Conservation (phyloP, 2,797 vertebrate genomes). For the Rhinogobio ventralis region DNA sequence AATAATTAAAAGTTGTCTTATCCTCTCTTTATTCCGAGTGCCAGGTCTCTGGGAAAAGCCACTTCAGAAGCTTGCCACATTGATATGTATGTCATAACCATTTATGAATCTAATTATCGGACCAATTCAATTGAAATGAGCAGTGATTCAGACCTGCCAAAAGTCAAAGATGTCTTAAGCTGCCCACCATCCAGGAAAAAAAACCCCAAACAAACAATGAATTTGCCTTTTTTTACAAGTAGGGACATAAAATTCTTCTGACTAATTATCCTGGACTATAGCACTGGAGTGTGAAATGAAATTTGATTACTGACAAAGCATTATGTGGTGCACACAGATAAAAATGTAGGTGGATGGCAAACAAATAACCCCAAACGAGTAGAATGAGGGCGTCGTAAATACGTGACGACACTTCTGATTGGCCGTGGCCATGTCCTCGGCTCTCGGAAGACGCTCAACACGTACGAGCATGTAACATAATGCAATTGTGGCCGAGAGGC, state of each 20-base stretch:
- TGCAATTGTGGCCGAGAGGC: constrained; percentile 18
- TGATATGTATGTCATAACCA: constrained; percentile 56
- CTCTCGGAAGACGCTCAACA: constrained; percentile 19
- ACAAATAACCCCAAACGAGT: constrained; percentile 50
- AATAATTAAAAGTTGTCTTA: constrained; percentile 76
- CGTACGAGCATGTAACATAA: background rate
- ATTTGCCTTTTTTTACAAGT: constrained; percentile 46
- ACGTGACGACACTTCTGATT: constrained; percentile 18
- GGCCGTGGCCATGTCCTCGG: background rate
- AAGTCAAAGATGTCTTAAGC: constrained; percentile 26
- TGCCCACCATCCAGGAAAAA: background rate
- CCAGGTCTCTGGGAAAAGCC: constrained; percentile 66
- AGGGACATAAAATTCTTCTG: constrained; percentile 47
- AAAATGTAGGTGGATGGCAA: constrained; percentile 24
- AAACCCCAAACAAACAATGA: background rate
- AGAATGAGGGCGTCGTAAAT: constrained; percentile 27
- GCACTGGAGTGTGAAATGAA: constrained; percentile 35
- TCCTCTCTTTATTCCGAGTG: constrained; percentile 64
- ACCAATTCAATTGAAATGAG: constrained; percentile 53
- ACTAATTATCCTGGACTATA: constrained; percentile 47
- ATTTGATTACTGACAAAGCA: constrained; percentile 55
- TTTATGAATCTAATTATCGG: constrained; percentile 60
- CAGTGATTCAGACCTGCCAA: constrained; percentile 21
- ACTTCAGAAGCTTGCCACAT: constrained; percentile 61
- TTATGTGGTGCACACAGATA: constrained; percentile 23